phyloP scores from a whole-genome alignment of 2,888 invertebrate genomes.

The Seladonia tumulorum region DNA sequence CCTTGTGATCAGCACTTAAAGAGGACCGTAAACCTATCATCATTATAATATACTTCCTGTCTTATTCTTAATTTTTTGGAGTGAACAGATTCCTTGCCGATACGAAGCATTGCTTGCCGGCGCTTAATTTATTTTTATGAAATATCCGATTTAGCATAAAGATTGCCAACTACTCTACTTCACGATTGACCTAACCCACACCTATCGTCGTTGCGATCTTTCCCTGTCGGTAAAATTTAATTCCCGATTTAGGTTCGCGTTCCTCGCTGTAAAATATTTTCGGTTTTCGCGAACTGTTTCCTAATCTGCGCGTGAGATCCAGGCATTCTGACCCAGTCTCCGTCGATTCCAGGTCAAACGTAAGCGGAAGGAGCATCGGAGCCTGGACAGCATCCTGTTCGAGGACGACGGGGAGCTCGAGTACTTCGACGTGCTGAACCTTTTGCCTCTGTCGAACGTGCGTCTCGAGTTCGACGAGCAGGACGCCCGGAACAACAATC shows the following conservation, averaged over 20 bases:
- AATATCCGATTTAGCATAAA: background rate
- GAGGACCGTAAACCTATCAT: background rate
- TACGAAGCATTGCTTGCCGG: background rate
- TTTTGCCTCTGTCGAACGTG: conserved; percentile 82
- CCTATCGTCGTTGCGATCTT: background rate
- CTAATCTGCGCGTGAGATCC: background rate
- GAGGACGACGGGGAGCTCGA: conserved; percentile 82
- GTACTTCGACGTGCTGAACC: conserved; percentile 82
- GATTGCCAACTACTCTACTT: background rate
- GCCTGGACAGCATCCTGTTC: conserved; percentile 81
- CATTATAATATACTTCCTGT: background rate
- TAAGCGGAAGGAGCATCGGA: conserved; percentile 82
- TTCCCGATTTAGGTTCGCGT: background rate
- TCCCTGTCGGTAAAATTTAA: background rate
- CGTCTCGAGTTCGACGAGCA: conserved; percentile 79
- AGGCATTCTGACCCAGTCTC: background rate
- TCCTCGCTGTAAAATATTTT: too few species aligned
- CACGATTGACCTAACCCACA: background rate
- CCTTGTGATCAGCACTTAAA: too few species aligned
- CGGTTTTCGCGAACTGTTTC: background rate
- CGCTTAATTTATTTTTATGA: background rate
- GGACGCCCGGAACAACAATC: conserved; percentile 55
- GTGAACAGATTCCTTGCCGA: background rate
- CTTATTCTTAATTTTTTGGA: background rate
- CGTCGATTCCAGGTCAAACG: conserved; percentile 77